Conservation (phyloP, 2,888 invertebrate species). For the Thyatira batis region DNA sequence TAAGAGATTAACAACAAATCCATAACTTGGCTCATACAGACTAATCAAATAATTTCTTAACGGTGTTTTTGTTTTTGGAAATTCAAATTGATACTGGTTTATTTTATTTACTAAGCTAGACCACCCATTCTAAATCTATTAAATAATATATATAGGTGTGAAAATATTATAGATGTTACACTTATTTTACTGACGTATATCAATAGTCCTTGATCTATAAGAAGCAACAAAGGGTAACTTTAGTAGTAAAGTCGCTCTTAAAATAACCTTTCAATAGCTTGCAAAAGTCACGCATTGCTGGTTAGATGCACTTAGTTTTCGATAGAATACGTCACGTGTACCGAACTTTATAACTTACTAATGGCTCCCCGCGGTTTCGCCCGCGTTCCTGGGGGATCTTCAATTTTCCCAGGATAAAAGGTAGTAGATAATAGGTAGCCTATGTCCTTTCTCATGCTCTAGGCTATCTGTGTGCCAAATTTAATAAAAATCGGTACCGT, state of each 20-base stretch:
- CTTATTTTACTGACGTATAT: conserved; percentile 7
- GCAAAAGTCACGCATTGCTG: background rate
- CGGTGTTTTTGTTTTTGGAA: background rate
- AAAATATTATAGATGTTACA: background rate
- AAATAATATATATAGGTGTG: background rate
- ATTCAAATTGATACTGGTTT: background rate
- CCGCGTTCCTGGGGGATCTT: too few species aligned
- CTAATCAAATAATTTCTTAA: background rate
- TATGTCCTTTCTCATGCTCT: too few species aligned
- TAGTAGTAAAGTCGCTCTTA: background rate
- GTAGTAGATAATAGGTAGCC: too few species aligned
- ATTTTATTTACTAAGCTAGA: background rate
- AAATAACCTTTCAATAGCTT: background rate
- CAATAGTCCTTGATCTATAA: conserved; percentile 63
- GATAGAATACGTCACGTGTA: background rate
- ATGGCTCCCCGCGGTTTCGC: too few species aligned
- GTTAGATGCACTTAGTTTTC: background rate
- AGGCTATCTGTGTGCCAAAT: too few species aligned
- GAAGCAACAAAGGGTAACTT: conserved; percentile 20
- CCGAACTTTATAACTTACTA: background rate
- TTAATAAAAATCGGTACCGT: too few species aligned
- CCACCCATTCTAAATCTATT: background rate
- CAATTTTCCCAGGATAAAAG: too few species aligned
- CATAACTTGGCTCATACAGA: conserved; percentile 7
- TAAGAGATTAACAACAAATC: conserved; percentile 41